A percentile compares a stretch with the other conserved stretches of the same genome.
These are phyloP conservation scores for Hipposideros larvatus DNA, from an alignment of 2,797 vertebrate species.

Conservation along the genomic window DNA sequence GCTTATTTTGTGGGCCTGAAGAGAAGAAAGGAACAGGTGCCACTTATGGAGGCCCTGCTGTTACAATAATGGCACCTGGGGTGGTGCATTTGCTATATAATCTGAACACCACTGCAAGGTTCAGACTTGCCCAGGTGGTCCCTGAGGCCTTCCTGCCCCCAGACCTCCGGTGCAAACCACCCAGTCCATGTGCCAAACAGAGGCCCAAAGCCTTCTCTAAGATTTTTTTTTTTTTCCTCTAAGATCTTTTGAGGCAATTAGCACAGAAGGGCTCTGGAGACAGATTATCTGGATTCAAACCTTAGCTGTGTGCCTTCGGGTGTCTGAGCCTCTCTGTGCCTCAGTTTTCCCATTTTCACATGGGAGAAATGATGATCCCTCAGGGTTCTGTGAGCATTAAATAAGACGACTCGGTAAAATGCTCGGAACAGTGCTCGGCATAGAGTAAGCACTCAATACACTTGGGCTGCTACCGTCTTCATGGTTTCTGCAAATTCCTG, in stretches of 20 bases:
- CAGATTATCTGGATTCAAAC: neutral
- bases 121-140: neutral
- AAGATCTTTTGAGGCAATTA: neutral
- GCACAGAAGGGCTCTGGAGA: neutral
- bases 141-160: neutral
- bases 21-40: neutral
- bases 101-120: neutral
- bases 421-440: neutral
- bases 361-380: neutral
- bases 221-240: neutral
- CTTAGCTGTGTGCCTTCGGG: neutral
- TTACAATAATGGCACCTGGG: neutral
- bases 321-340: neutral
- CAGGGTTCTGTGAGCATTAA: neutral
- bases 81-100: too few species aligned
- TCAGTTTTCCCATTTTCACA: neutral
- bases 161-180: neutral
- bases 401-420: accelerated
- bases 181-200: neutral
- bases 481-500: neutral
- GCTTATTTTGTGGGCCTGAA: neutral
- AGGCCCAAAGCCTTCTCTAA: neutral
- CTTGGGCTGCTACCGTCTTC: neutral
- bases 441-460: accelerated
- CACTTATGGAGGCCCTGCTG: neutral